Base-by-base conservation (phyloP, 2,888 invertebrate species). In the Flexamia atlantica region DNA sequence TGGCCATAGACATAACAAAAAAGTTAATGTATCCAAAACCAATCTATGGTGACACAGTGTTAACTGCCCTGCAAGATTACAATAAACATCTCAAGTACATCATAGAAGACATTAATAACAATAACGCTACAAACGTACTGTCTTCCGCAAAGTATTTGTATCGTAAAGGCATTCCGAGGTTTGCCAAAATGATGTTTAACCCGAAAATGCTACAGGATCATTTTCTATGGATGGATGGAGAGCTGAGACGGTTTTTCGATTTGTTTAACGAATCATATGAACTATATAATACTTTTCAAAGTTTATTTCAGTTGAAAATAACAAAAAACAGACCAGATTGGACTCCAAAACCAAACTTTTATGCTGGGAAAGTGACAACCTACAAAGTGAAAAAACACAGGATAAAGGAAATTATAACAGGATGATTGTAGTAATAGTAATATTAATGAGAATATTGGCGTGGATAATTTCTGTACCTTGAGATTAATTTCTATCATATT, bases 391-490 rank as follows among this genome's bases (percentile, higher is more conserved):
- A 72, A 23, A 72, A 72, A 23, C n/a, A 23, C 36, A 72, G 28
- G 23, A 72, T 72, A 20, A 72, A 72, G 25, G 72, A 72, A 72
- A 72, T 72, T n/a, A 72, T 72, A 10, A 72, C 72, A 40, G 72
- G 72, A 23, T 72, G n/a, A 72, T 40, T 17, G 30, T 64, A 36
- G 36, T 36, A 36, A 9, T n/a, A n/a, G n/a, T n/a, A n/a, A n/a
- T n/a, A n/a, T n/a, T n/a, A n/a, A n/a, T n/a, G n/a, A n/a, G n/a
- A n/a, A n/a, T n/a, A n/a, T n/a, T n/a, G n/a, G n/a, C n/a, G n/a
- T n/a, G n/a, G n/a, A n/a, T n/a, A n/a, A n/a, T n/a, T n/a, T n/a
- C n/a, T n/a, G n/a, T n/a, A n/a, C n/a, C n/a, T n/a, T n/a, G n/a
- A n/a, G n/a, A n/a, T n/a, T n/a, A n/a, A n/a, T n/a, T n/a, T n/a